Conservation (phyloP, 2,797 vertebrate species). For the Tokudaia muenninki region DNA sequence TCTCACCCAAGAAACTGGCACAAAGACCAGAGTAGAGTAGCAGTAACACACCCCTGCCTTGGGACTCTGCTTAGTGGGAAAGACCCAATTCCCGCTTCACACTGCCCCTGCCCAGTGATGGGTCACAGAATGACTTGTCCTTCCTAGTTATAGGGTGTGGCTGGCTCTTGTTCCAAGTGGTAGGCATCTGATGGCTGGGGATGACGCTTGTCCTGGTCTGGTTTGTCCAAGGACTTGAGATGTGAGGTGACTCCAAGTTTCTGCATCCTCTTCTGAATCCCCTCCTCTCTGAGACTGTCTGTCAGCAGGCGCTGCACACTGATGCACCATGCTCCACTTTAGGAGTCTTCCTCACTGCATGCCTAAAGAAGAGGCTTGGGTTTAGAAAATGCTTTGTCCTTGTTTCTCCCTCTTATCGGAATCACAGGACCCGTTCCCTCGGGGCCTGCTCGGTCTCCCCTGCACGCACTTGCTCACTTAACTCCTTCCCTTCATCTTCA, state of each 20-base stretch:
- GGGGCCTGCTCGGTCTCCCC: not conserved
- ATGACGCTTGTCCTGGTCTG: not conserved
- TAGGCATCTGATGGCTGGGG: not conserved
- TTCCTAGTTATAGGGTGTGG: slow-evolving; percentile 40
- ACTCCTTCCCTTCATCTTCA: slow-evolving; percentile 43
- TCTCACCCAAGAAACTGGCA: slow-evolving; percentile 49
- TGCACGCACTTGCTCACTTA: not conserved
- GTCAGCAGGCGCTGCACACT: not conserved
- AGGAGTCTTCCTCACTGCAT: too few species aligned
- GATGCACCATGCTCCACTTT: not conserved
- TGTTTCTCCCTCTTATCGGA: slow-evolving; percentile 17
- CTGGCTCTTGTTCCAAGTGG: not conserved
- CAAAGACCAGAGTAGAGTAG: slow-evolving; percentile 1
- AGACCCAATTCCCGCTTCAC: not conserved
- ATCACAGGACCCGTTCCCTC: not conserved
- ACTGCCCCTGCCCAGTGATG: slow-evolving; percentile 22
- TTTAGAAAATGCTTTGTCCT: not conserved
- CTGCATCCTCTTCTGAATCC: not conserved
- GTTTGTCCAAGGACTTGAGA: not conserved
- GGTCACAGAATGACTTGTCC: slow-evolving; percentile 60
- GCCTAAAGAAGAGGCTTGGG: slow-evolving; percentile 26
- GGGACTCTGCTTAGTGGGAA: not conserved
- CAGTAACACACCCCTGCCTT: slow-evolving; percentile 32
- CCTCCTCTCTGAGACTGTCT: not conserved
- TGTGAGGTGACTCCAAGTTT: not conserved